Conservation (phyloP, 2,888 invertebrate genomes). For the Mystacides longicornis region DNA sequence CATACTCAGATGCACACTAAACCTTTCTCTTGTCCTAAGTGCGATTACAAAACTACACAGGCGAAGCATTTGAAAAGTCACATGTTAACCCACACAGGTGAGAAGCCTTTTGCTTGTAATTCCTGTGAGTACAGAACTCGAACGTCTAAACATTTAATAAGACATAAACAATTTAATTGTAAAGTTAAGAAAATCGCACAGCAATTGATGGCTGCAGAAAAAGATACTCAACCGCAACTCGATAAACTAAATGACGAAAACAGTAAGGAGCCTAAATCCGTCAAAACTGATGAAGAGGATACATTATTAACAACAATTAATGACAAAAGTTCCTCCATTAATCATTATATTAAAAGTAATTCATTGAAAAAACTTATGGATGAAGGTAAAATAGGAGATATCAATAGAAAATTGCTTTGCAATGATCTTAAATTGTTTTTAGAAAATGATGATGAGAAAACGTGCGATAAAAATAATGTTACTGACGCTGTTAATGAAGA, state of each 20-base stretch:
- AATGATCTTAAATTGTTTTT: not conserved
- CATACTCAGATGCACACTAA: slow-evolving; percentile 12
- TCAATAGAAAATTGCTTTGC: not conserved
- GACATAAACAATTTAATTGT: slow-evolving; percentile 5
- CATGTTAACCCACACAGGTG: slow-evolving; percentile 11
- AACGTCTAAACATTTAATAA: slow-evolving; percentile 8
- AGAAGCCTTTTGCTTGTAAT: slow-evolving; percentile 10
- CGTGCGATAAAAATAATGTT: not conserved
- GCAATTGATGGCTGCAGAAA: not conserved
- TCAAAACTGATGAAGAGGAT: not conserved
- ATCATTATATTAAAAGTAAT: not conserved
- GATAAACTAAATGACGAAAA: not conserved
- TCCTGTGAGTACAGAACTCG: slow-evolving; percentile 10
- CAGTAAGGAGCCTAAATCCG: no score
- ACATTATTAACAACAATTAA: not conserved
- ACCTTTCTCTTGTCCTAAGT: slow-evolving; percentile 8
- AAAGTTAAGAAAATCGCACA: not conserved
- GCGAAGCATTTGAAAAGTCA: slow-evolving; percentile 5
- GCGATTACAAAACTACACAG: slow-evolving; percentile 9
- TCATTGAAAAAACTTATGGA: not conserved
- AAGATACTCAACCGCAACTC: not conserved
- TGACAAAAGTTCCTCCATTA: not conserved
- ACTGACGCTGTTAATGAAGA: not conserved
- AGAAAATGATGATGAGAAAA: not conserved
- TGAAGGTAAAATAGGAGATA: not conserved